A percentile compares a stretch with the other conserved stretches of the same genome.
These are phyloP conservation scores for Dicyrtoma fusca DNA, from an alignment of 2,888 invertebrate species.

Conservation along the genomic window DNA sequence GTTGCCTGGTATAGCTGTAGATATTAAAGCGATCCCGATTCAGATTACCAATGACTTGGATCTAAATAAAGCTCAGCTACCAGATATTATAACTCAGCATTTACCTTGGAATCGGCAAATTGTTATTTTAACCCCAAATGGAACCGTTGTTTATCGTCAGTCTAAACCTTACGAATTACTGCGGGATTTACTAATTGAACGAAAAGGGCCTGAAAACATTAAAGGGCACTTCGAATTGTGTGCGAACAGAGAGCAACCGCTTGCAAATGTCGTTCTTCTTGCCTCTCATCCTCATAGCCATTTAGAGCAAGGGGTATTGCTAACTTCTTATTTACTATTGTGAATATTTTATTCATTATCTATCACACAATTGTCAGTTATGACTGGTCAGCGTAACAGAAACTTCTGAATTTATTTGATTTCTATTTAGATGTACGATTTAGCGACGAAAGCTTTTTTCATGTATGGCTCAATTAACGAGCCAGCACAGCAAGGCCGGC, in stretches of 20 bases:
- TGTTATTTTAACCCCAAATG: slow-evolving; percentile 84
- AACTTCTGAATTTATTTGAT: slow-evolving; percentile 23
- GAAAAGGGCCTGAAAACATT: slow-evolving; percentile 50
- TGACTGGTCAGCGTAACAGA: not conserved
- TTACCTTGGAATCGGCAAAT: slow-evolving; percentile 74
- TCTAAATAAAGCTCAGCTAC: slow-evolving; percentile 62
- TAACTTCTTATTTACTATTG: not conserved
- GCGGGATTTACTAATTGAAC: slow-evolving; percentile 46
- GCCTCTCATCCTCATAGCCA: slow-evolving; percentile 50
- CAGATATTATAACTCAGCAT: slow-evolving; percentile 73
- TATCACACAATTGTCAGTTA: not conserved
- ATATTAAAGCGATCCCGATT: slow-evolving; percentile 51
- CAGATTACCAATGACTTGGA: slow-evolving; percentile 34
- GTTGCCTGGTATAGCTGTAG: slow-evolving; percentile 48
- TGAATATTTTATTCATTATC: not conserved
- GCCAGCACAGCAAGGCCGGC: not conserved
- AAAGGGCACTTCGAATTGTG: slow-evolving; percentile 53
- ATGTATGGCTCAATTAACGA: slow-evolving; percentile 71
- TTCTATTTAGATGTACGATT: slow-evolving; percentile 68
- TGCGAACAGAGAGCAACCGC: slow-evolving; percentile 48
- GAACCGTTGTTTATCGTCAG: slow-evolving; percentile 57
- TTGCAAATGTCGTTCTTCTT: slow-evolving; percentile 49
- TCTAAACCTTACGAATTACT: slow-evolving; percentile 54
- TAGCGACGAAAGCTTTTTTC: slow-evolving; percentile 91
- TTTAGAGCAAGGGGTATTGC: slow-evolving; percentile 42